Evolutionary conservation across 2,113 vertebrate genomes (phyloP), one percentile per base, ranked within the genome.

Genomic region (Hymenochirus boettgeri): DNA sequence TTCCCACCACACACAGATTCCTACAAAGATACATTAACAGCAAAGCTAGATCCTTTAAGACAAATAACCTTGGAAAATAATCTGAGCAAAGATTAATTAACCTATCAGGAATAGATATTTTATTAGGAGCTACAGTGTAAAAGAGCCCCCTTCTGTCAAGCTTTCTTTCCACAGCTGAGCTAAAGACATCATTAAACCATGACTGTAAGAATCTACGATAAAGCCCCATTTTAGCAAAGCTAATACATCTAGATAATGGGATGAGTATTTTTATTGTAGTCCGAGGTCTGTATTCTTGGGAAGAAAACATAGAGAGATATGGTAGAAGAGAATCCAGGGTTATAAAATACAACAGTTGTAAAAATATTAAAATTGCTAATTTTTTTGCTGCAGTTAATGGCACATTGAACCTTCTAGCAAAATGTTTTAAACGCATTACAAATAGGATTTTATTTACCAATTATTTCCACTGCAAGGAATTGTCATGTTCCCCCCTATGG

Each of bases 121-220:
- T 24, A 33, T 48, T 51, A 42, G 48, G 21, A 23, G 53, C 39
- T 15, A 6, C 39, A 42, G 39, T 2, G 39, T n/a, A 6, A 13
- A 23, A 45, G 47, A 23, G 47, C 24, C 56, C 48, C 56, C 7
- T 17, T 22, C 17, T 21, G 42, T 69, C 10, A 69, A 48, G 52
- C 52, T 60, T 59, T n/a, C 64, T 46, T 69, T 60, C 60, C 57
- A 69, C 31, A 53, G 19, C 64, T 51, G 27, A 53, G 33, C 42
- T 59, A 22, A 60, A 60, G 35, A 26, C 47, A 33, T 45, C 24
- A 60, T 45, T 60, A 60, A 59, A 53, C 21, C 39, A 52, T 42
- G 23, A 31, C 22, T 26, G 31, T 11, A 21, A 54, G 42, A 56
- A 29, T 35, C n/a, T 29, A 50, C 48, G 27, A 57, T 57, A 65